Conservation (phyloP, 2,888 invertebrate genomes). For the Neoascia interrupta region DNA sequence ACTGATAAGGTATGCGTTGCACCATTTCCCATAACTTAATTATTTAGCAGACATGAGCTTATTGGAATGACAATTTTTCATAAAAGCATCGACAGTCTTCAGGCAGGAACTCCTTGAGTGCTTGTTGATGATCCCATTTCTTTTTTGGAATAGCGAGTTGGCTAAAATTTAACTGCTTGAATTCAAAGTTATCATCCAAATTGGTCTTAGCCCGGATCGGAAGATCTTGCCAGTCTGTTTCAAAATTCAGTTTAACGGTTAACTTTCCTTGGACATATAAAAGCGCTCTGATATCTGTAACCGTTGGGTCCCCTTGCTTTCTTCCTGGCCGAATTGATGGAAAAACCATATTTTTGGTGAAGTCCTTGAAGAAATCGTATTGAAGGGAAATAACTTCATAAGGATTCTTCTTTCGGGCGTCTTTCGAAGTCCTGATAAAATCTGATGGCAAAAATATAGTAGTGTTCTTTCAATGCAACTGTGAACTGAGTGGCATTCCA, state of each 20-base stretch:
- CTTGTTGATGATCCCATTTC: conserved; percentile 23
- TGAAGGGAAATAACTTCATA: conserved; percentile 13
- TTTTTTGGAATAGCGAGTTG: conserved; percentile 2
- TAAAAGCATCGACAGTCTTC: too few relatives aligned
- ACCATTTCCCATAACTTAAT: too few relatives aligned
- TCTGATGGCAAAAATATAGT: conserved; percentile 2
- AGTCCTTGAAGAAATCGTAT: conserved; percentile 8
- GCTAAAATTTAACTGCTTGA: conserved; percentile 2
- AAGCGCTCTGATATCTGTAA: conserved; percentile 7
- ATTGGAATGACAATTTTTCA: too few relatives aligned
- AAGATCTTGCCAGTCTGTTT: conserved; percentile 10
- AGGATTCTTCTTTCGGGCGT: conserved; percentile 4
- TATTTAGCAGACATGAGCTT: too few relatives aligned
- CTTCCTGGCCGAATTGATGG: conserved; percentile 12
- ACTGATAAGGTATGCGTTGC: too few relatives aligned
- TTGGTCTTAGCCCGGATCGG: conserved; percentile 13
- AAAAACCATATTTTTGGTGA: conserved; percentile 10
- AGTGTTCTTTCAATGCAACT: conserved; percentile 3
- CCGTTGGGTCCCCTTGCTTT: conserved; percentile 23
- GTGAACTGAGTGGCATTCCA: conserved; percentile 18
- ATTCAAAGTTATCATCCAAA: conserved; percentile 7
- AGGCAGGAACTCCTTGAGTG: too few relatives aligned
- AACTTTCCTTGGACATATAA: conserved; percentile 10
- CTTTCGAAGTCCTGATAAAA: conserved; percentile 6
- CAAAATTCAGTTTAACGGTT: conserved; percentile 6